A percentile compares a stretch with the other conserved stretches of the same genome.
Conservation (phyloP, 2,113 vertebrate species). For the Ailuropoda melanoleuca region DNA sequence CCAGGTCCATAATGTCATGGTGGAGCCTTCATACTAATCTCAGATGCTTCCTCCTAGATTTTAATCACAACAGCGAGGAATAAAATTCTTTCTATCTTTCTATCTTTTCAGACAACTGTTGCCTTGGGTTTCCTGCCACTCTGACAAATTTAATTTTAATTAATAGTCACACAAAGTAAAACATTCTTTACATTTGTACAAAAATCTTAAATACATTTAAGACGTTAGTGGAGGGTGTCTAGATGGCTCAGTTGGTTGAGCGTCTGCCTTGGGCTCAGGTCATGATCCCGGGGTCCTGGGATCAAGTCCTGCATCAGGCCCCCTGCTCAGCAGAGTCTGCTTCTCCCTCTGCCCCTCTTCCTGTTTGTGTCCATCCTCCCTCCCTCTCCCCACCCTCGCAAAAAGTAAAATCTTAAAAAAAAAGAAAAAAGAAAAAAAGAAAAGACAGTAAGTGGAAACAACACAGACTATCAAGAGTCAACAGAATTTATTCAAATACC, state of each 20-base stretch:
- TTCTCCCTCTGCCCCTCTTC: too few relatives aligned
- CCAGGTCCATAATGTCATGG: background rate
- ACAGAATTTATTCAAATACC: background rate
- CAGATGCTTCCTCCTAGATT: background rate
- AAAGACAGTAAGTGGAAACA: background rate
- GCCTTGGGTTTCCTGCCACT: conserved; percentile 21
- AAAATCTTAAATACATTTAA: conserved; percentile 40
- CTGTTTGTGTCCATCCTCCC: too few relatives aligned
- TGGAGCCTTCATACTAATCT: background rate
- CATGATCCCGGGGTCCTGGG: too few relatives aligned
- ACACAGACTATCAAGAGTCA: background rate
- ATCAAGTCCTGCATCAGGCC: too few relatives aligned
- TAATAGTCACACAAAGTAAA: conserved; percentile 34
- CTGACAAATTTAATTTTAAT: background rate
- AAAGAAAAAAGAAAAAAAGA: background rate
- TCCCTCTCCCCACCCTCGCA: too few relatives aligned
- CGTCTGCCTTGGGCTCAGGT: background rate
- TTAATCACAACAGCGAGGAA: background rate
- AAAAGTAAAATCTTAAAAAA: background rate
- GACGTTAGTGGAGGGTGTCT: background rate
- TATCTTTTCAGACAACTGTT: conserved; percentile 20
- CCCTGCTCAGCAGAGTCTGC: too few relatives aligned
- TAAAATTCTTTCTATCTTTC: background rate
- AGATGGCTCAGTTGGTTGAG: background rate
- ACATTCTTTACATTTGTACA: background rate